These are phyloP conservation scores for Aelia acuminata DNA, from an alignment of 2,888 invertebrate genomes.

Conservation along the genomic window DNA sequence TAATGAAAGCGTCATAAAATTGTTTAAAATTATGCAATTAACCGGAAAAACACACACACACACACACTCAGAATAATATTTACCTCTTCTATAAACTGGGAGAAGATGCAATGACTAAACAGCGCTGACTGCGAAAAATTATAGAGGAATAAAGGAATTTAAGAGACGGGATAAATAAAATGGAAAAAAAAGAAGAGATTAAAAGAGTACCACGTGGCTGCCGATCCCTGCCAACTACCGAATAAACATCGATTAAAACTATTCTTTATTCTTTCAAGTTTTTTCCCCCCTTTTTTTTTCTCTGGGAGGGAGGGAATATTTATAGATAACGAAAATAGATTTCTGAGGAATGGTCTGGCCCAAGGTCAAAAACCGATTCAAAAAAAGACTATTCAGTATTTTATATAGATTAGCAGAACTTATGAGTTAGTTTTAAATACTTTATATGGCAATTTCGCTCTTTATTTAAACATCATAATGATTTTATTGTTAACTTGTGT, in stretches of 20 bases:
- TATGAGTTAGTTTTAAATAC: too few species aligned
- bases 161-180: background rate
- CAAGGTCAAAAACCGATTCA: constrained; percentile 43
- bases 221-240: constrained; percentile 18
- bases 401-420: background rate
- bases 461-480: too few species aligned
- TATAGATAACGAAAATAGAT: constrained; percentile 38
- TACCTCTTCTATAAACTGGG: background rate
- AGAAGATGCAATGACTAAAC: background rate
- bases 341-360: constrained; percentile 31
- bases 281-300: background rate
- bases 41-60: background rate
- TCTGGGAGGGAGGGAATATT: background rate
- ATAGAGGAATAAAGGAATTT: constrained; percentile 4
- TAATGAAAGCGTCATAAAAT: background rate
- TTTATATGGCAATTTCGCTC: too few species aligned
- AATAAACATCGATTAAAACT: constrained; percentile 39
- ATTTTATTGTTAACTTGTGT: too few species aligned
- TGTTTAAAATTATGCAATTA: background rate
- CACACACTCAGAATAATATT: background rate
- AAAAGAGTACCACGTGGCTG: constrained; percentile 15
- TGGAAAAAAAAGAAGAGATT: background rate
- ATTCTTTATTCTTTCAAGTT: constrained; percentile 21
- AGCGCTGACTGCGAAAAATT: background rate
- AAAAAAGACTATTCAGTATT: background rate